A percentile compares a stretch with the other conserved stretches of the same genome.
Conservation (phyloP, 2,888 invertebrate genomes). For the Biston stratarius region DNA sequence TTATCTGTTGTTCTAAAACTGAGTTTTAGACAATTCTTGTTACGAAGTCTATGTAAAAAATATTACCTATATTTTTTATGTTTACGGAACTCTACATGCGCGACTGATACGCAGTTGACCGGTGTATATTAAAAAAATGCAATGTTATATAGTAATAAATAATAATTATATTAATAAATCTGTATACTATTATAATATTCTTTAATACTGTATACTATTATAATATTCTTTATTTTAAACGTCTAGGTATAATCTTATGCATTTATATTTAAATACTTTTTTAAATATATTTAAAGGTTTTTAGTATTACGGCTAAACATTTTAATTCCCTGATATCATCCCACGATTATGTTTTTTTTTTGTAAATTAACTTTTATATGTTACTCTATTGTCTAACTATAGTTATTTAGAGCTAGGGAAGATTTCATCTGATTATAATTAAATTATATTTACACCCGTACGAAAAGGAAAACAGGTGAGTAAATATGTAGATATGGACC, state of each 20-base stretch:
- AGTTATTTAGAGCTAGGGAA: constrained; percentile 5
- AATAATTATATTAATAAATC: too few relatives aligned
- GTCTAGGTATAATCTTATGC: constrained; percentile 1
- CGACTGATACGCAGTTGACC: too few relatives aligned
- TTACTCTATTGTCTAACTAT: not conserved
- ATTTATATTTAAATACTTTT: constrained; percentile 14
- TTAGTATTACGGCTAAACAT: constrained; percentile 7
- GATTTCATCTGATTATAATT: not conserved
- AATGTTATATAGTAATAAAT: too few relatives aligned
- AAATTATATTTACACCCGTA: constrained; percentile 11
- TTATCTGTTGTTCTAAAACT: too few relatives aligned
- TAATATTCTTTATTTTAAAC: too few relatives aligned
- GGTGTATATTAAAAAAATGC: too few relatives aligned
- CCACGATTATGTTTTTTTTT: constrained; percentile 9
- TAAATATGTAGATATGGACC: not conserved
- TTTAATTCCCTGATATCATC: constrained; percentile 32
- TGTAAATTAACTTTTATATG: not conserved
- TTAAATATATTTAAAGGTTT: constrained; percentile 9
- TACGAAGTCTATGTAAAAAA: too few relatives aligned
- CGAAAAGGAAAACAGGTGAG: not conserved
- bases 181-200: too few relatives aligned
- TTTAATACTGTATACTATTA: too few relatives aligned
- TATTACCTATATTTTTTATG: too few relatives aligned
- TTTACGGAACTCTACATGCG: too few relatives aligned
- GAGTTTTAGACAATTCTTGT: too few relatives aligned